Base-by-base conservation (phyloP, 1,140 invertebrate genomes). In the Euglossa dilemma region DNA sequence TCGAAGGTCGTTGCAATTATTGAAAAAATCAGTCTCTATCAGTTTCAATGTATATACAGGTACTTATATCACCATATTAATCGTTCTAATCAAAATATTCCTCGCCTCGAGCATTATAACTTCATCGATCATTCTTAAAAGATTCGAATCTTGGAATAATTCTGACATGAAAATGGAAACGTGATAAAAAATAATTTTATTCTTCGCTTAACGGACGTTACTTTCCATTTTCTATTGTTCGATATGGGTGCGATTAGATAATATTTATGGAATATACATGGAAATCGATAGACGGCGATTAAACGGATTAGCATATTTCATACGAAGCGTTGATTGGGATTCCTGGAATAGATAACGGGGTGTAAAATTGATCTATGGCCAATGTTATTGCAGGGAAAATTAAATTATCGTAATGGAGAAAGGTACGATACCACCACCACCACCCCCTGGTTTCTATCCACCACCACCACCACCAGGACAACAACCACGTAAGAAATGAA, bases 381-480 rank as follows among this genome's bases (percentile, higher is more conserved):
- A 0, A 59, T 59, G 12, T n/a, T 74, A 6, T 86, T 84, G 8
- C n/a, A 78, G 64, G 25, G 80, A 61, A 56, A 2, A 18, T 9
- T 54, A 14, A 64, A 67, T 70, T 57, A 61, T n/a, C 20, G 56
- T 3, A 8, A 88, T 87, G 84, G 61, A 74, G 0, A 88, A 86
- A 80, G 59, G 23, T 75, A 2, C n/a, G n/a, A n/a, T 82, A 69
- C 59, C 86, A 88, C 54, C 57, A 76, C 75, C 87, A 64, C 84
- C 87, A 25, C 80, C 83, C 80, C 56, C 73, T 20, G 87, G 87
- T 77, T 88, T 84, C 61, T 59, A 45, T 50, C 74, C 80, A 50
- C 81, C 64, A 47, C 56, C 45, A 18, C 80, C 66, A n/a, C 57
- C 43, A 9, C 70, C 54, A 25, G 18, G 18, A 16, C 6, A 14